Conservation (phyloP, 1,140 invertebrate genomes). For the Holotrichia oblita region DNA sequence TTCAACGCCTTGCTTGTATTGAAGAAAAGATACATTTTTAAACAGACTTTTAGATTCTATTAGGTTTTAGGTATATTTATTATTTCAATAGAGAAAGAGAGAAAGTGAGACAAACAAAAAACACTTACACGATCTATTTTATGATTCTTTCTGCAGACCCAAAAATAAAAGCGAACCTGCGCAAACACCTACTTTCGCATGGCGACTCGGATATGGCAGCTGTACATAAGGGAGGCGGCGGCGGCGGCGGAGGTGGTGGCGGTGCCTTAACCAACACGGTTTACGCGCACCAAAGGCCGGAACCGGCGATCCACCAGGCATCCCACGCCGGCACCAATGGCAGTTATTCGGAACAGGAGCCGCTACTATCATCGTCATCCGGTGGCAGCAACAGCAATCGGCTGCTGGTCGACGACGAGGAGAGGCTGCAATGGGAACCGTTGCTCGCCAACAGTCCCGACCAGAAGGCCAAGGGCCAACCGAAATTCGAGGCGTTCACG, state of each 20-base stretch:
- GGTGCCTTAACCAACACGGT: slow-evolving; percentile 43
- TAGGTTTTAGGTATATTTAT: too few species aligned
- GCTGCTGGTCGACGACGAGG: slow-evolving; percentile 60
- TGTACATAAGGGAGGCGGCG: slow-evolving; percentile 38
- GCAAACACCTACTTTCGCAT: slow-evolving; percentile 74
- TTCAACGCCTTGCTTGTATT: too few species aligned
- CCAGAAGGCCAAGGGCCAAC: slow-evolving; percentile 55
- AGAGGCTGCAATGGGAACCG: slow-evolving; percentile 67
- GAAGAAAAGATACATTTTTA: too few species aligned
- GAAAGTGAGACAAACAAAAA: too few species aligned
- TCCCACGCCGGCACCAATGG: slow-evolving; percentile 43
- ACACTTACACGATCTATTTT: too few species aligned
- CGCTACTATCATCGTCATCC: slow-evolving; percentile 54
- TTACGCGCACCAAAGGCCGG: slow-evolving; percentile 44
- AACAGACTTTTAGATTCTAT: too few species aligned
- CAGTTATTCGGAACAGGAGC: slow-evolving; percentile 60
- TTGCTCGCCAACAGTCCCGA: slow-evolving; percentile 60
- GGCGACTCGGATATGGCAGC: slow-evolving; percentile 52
- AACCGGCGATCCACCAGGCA: slow-evolving; percentile 51
- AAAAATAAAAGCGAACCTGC: slow-evolving; percentile 82
- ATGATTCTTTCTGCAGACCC: slow-evolving; percentile 71
- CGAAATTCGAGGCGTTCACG: slow-evolving; percentile 90
- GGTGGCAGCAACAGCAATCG: slow-evolving; percentile 28
- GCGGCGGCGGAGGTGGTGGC: neutral
- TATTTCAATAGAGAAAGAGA: too few species aligned